Conservation (phyloP, 1,140 invertebrate species). For the Holcopasites calliopsidis region DNA sequence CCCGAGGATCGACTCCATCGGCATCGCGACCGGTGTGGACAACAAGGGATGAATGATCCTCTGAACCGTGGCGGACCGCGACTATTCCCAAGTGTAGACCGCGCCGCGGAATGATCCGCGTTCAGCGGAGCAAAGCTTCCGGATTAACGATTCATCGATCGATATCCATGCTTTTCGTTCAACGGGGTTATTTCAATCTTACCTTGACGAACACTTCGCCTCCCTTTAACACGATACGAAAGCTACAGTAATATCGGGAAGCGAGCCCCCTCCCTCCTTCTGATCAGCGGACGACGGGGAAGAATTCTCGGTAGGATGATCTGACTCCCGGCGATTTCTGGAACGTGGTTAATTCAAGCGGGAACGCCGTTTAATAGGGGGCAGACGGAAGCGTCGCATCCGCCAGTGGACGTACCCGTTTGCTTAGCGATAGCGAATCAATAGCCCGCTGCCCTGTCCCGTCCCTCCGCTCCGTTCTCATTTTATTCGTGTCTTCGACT, state of each 20-base stretch:
- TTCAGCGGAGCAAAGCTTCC: background rate
- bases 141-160: background rate
- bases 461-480: conserved; percentile 18
- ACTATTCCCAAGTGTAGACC: too few species aligned
- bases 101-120: too few species aligned
- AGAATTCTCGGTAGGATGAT: background rate
- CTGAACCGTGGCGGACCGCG: too few species aligned
- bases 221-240: too few species aligned
- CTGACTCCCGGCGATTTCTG: background rate
- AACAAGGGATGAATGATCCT: too few species aligned
- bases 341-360: background rate
- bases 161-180: background rate
- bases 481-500: conserved; percentile 20
- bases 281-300: too few species aligned
- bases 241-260: too few species aligned
- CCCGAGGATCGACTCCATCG: too few species aligned
- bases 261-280: too few species aligned
- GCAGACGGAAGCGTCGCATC: background rate
- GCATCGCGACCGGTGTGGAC: too few species aligned
- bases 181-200: conserved; percentile 8
- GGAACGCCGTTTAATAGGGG: background rate
- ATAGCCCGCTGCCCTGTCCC: conserved; percentile 34
- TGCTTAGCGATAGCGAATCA: conserved; percentile 50
- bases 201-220: background rate
- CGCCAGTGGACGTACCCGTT: conserved; percentile 22